Evolutionary conservation across 2,113 vertebrate genomes (phyloP).

Genomic region (Gila orcuttii): DNA sequence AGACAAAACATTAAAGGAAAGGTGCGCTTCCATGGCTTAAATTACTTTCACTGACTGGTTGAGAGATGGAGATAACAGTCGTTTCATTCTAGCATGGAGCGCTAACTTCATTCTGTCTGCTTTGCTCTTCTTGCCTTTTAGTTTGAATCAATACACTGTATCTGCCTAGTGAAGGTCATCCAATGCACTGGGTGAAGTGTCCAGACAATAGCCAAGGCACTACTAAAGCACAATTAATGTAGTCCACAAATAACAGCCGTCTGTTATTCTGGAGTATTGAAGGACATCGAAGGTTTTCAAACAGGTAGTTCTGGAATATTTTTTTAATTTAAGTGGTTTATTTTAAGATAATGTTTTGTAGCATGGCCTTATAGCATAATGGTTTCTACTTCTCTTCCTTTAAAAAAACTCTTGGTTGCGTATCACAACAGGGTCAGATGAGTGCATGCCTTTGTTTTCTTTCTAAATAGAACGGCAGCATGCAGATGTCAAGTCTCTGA

Average conservation of each 20-base stretch:
- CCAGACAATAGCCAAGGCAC: slow-evolving; percentile 2
- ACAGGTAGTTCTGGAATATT: slow-evolving; percentile 6
- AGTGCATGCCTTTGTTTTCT: neutral
- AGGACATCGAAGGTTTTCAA: neutral
- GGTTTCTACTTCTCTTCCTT: neutral
- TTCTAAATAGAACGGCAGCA: neutral
- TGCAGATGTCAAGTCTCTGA: neutral
- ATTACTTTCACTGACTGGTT: slow-evolving; percentile 28
- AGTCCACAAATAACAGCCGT: slow-evolving; percentile 33
- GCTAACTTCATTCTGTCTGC: slow-evolving; percentile 13
- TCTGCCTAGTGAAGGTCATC: slow-evolving; percentile 39
- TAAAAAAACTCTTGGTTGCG: neutral
- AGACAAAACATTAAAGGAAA: slow-evolving; percentile 47
- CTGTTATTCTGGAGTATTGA: neutral
- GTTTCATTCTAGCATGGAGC: slow-evolving; percentile 2
- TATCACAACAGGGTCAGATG: neutral
- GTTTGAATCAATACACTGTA: slow-evolving; percentile 45
- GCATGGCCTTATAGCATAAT: slow-evolving; percentile 9
- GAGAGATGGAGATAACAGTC: neutral
- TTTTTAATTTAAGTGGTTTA: slow-evolving; percentile 5
- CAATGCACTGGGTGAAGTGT: slow-evolving; percentile 27
- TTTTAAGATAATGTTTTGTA: slow-evolving; percentile 29
- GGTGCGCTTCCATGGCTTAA: neutral
- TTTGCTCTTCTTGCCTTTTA: slow-evolving; percentile 24
- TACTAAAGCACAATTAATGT: slow-evolving; percentile 22